These are phyloP conservation scores for Chaenocephalus aceratus DNA, from an alignment of 2,113 vertebrate species.

Conservation along the genomic window DNA sequence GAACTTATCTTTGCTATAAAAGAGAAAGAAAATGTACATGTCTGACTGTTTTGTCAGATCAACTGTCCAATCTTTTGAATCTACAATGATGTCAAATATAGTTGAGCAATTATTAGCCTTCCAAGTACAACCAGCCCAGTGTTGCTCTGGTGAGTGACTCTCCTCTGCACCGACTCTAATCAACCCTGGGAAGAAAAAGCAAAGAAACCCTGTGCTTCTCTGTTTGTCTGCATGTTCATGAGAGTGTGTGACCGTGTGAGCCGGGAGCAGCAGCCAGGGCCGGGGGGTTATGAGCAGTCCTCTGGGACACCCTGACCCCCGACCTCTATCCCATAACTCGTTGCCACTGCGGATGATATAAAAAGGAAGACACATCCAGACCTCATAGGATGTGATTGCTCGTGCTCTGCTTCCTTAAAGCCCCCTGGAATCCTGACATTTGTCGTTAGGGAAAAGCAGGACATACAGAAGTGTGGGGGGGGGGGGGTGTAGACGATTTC, in stretches of 20 bases:
- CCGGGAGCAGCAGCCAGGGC: constrained; percentile 27
- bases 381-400: constrained; percentile 71
- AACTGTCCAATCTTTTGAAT: neutral
- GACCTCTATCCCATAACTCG: constrained; percentile 69
- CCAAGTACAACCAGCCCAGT: neutral
- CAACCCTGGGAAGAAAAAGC: neutral
- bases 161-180: neutral
- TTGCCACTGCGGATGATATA: constrained; percentile 58
- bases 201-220: neutral
- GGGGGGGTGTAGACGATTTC: constrained; percentile 31
- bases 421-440: constrained; percentile 68
- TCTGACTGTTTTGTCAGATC: too few relatives aligned
- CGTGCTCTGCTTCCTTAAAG: constrained; percentile 55
- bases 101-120: neutral
- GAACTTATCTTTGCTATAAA: too few relatives aligned
- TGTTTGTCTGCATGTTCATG: neutral
- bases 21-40: too few relatives aligned
- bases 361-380: constrained; percentile 58
- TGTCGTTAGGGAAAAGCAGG: constrained; percentile 67
- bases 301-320: constrained; percentile 65
- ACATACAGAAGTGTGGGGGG: constrained; percentile 42
- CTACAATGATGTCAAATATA: neutral
- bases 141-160: neutral
- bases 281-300: constrained; percentile 51
- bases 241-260: constrained; percentile 6